Evolutionary conservation across 2,113 vertebrate species (phyloP), one percentile per base, ranked within the genome.

Genomic region (Cavia aperea): DNA sequence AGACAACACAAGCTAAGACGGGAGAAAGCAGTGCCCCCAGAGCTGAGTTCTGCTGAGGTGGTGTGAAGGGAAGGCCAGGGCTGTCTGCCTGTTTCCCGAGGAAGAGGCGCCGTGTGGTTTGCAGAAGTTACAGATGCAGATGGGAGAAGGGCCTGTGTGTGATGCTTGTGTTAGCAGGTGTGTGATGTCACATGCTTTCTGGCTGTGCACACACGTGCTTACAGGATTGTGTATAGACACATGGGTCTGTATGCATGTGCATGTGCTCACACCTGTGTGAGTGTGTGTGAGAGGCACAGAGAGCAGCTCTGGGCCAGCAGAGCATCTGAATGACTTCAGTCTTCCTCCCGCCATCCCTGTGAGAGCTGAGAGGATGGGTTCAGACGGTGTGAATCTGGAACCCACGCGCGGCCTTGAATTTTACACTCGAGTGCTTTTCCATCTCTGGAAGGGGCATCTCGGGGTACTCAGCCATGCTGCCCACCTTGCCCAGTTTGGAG

Each of bases 201-300:
- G 0, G 9, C 7, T 18, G 39, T 51, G 46, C 21, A n/a, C 46
- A 77, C 13, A 3, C 1, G 0, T 84, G 18, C 78, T 49, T 7
- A 21, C 46, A 43, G 5, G 36, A 7, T 62, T 60, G 21, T n/a
- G 19, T 60, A 39, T 36, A 19, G 4, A 36, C 18, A 36, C 54
- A 14, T 26, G 39, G 39, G 13, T 70, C 70, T 33, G 54, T 0
- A 14, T 12, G 15, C 26, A 8, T 33, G 8, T 23, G 5, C 10
- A 1, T 3, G 21, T 19, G 63, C 31, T 29, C 51, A 26, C 0
- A 0, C 46, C 5, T 56, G 3, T 19, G 1, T 5, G 0, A 33
- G 51, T 70, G 1, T 46, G 39, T 70, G 29, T 78, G 11, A 39
- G 49, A 75, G 11, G 49, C 23, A 18, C 0, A 18, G 5, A 31